Base-by-base conservation (phyloP, 2,797 vertebrate genomes). In the Dromococcyx pavoninus region DNA sequence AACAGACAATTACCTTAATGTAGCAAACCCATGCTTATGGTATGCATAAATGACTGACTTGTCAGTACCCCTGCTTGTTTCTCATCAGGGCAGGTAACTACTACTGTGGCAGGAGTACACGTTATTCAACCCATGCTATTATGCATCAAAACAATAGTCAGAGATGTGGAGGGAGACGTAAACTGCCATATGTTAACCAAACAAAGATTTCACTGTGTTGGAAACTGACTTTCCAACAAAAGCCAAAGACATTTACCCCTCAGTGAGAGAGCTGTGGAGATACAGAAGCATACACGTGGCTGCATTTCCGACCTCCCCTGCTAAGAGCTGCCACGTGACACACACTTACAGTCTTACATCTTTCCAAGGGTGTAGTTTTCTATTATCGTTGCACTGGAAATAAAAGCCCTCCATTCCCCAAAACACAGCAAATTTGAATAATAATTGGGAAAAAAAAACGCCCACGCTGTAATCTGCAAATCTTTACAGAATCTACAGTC, bases 371-470 rank as follows among this genome's bases (percentile, higher is more conserved):
- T 3, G 1, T 5, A 85, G 54, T 32, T 85, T 81, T 82, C 60
- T 70, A 14, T 50, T 44, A 72, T 12, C 44, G 78, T 74, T 58
- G 28, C 41, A 25, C 10, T 50, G 30, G 14, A 77, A 94, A 88
- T 53, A 67, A 93, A 89, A 77, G 18, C 32, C 12, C 35, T 69
- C 5, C 25, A 30, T 6, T 61, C 13, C 21, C 17, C 9, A 4
- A 88, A 78, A 69, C 41, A 75, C 11, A 72, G 23, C 5, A 86
- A 75, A 84, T 81, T 1, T 58, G 30, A 81, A 1, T 37, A 89
- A 50, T 3, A 62, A 60, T 8, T 12, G 11, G 11, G 17, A 14
- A 3, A 8, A n/a, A 43, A 64, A 10, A 1, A 2, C 1, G 3
- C 3, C 11, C 8, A 50, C 17, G 28, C 1, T 15, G 27, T 37